Conservation (phyloP, 2,888 invertebrate species). For the Hirtodrosophila confusa region DNA sequence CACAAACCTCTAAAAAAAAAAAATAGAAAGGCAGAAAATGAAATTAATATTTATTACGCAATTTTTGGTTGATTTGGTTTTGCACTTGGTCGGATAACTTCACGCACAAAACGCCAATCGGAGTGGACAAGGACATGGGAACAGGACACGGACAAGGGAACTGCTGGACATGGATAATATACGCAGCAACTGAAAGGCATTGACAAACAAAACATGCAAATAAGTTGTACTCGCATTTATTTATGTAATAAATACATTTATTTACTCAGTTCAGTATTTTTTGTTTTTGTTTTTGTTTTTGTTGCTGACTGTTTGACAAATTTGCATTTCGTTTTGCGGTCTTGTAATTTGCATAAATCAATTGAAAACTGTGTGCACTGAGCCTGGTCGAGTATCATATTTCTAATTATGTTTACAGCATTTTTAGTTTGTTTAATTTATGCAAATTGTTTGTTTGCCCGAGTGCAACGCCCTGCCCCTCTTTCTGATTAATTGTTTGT, state of each 20-base stretch:
- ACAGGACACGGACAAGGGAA: neutral
- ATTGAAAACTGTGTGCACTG: constrained; percentile 48
- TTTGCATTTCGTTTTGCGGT: constrained; percentile 66
- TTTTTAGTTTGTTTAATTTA: constrained; percentile 68
- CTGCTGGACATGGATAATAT: neutral
- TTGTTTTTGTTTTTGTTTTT: constrained; percentile 8
- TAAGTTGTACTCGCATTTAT: constrained; percentile 34
- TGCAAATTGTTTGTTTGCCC: constrained; percentile 60
- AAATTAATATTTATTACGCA: constrained; percentile 62
- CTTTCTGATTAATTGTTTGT: constrained; percentile 53
- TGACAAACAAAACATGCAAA: constrained; percentile 69
- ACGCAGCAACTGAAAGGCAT: constrained; percentile 21
- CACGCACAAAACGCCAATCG: constrained; percentile 19
- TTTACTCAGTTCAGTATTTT: constrained; percentile 41
- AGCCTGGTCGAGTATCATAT: constrained; percentile 51
- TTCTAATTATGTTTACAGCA: constrained; percentile 74
- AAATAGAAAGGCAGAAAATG: constrained; percentile 26
- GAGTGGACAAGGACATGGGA: neutral
- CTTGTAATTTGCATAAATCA: constrained; percentile 77
- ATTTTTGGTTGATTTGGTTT: constrained; percentile 71
- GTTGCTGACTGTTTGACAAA: constrained; percentile 44
- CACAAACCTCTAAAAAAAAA: constrained; percentile 4
- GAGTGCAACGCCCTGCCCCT: constrained; percentile 4
- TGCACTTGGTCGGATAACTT: constrained; percentile 58
- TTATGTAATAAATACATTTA: constrained; percentile 42